phyloP scores from a whole-genome alignment of 2,113 vertebrate species.

The Amblyornis subalaris region DNA sequence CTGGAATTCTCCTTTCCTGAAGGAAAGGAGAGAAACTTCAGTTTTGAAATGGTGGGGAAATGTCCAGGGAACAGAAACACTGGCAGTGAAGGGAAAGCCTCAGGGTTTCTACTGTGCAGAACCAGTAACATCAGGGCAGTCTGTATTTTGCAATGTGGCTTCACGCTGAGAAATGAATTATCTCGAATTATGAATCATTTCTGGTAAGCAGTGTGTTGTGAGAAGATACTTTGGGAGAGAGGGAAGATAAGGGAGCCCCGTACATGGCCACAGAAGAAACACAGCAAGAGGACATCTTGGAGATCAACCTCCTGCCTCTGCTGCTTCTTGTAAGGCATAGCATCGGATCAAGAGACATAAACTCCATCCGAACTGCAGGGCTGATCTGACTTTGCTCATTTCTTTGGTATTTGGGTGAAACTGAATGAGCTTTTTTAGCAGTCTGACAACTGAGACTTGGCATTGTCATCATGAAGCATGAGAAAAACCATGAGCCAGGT shows the following conservation, averaged over 20 bases:
- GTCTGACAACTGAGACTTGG: slow-evolving; percentile 12
- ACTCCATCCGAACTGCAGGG: background rate
- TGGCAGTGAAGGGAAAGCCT: background rate
- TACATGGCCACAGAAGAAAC: background rate
- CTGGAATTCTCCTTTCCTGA: background rate
- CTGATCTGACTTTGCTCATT: background rate
- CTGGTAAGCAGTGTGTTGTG: background rate
- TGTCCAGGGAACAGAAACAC: background rate
- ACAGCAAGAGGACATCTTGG: background rate
- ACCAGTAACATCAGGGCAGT: background rate
- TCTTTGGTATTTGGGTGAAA: background rate
- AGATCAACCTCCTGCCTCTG: background rate
- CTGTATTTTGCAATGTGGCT: background rate
- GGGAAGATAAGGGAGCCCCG: background rate
- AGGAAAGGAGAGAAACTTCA: background rate
- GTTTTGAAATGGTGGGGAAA: background rate
- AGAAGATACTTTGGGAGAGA: background rate
- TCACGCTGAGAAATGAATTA: background rate
- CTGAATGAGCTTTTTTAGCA: background rate
- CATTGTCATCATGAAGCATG: slow-evolving; percentile 30
- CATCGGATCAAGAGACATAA: background rate
- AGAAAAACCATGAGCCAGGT: slow-evolving; percentile 21
- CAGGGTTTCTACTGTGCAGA: background rate
- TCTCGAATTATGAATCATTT: background rate
- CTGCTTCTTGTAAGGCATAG: background rate